Conservation (phyloP, 1,140 invertebrate species). For the Drosophila ercepeae region DNA sequence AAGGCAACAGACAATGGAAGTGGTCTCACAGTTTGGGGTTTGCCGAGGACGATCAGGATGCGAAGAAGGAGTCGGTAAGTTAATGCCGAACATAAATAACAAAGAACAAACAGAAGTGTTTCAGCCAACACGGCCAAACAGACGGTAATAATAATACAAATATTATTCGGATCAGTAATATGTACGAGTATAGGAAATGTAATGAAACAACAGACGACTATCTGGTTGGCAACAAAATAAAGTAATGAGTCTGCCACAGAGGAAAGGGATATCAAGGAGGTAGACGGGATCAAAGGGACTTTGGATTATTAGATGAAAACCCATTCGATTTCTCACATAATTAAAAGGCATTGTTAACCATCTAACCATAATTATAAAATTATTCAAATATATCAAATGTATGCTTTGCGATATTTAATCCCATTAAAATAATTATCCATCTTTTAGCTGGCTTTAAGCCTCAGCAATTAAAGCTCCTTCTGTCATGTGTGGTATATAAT, state of each 20-base stretch:
- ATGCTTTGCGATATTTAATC: too few species aligned
- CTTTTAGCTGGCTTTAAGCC: constrained; percentile 9
- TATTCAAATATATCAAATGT: background rate
- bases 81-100: constrained; percentile 67
- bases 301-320: background rate
- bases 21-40: constrained; percentile 4
- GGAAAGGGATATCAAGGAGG: background rate
- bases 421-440: constrained; percentile 29
- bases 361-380: background rate
- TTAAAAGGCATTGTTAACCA: background rate
- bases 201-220: constrained; percentile 59
- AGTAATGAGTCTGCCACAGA: constrained; percentile 41
- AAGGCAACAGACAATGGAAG: constrained; percentile 18
- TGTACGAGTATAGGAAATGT: constrained; percentile 54
- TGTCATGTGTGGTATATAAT: constrained; percentile 16
- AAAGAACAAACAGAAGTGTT: constrained; percentile 42
- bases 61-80: constrained; percentile 40
- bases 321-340: background rate
- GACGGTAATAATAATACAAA: constrained; percentile 61
- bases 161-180: constrained; percentile 62
- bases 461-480: constrained; percentile 25
- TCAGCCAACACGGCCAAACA: constrained; percentile 42
- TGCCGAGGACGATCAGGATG: background rate
- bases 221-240: constrained; percentile 21
- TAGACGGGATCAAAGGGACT: constrained; percentile 1